Evolutionary conservation across 2,113 vertebrate species (phyloP).

Genomic region (Nannobrachium achirus): DNA sequence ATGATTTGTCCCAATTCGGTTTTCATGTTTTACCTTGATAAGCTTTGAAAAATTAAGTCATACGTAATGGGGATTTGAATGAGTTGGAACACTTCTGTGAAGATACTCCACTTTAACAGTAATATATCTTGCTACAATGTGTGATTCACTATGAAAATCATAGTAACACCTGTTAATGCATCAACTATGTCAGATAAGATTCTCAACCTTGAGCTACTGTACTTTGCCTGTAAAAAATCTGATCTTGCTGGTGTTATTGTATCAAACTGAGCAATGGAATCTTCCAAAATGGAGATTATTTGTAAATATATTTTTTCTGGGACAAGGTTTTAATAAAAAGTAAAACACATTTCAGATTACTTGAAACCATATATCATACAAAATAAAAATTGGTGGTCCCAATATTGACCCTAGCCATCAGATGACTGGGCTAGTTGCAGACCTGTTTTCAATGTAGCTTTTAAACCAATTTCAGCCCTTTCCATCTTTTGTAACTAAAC

Average conservation of each 20-base stretch:
- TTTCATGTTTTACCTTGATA: slow-evolving; percentile 10
- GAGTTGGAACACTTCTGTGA: not conserved
- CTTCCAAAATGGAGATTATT: slow-evolving; percentile 11
- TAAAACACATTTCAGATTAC: too few species aligned
- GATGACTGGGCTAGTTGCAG: too few species aligned
- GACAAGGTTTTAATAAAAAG: slow-evolving; percentile 61
- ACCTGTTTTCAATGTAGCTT: too few species aligned
- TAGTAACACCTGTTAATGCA: not conserved
- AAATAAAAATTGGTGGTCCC: too few species aligned
- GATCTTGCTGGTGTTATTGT: slow-evolving; percentile 8
- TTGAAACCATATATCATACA: too few species aligned
- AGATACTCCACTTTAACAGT: not conserved
- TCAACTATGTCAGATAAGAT: not conserved
- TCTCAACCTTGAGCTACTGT: not conserved
- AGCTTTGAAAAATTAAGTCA: not conserved
- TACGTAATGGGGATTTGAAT: not conserved
- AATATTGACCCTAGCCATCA: too few species aligned
- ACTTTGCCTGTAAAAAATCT: not conserved
- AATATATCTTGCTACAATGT: too few species aligned
- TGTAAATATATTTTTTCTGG: slow-evolving; percentile 62
- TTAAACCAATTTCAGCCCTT: too few species aligned
- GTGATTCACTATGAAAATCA: not conserved
- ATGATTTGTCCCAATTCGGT: slow-evolving; percentile 1
- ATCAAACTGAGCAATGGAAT: not conserved
- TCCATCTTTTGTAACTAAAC: too few species aligned